Evolutionary conservation across 2,113 vertebrate species (phyloP).

Genomic region (Furnarius figulus): DNA sequence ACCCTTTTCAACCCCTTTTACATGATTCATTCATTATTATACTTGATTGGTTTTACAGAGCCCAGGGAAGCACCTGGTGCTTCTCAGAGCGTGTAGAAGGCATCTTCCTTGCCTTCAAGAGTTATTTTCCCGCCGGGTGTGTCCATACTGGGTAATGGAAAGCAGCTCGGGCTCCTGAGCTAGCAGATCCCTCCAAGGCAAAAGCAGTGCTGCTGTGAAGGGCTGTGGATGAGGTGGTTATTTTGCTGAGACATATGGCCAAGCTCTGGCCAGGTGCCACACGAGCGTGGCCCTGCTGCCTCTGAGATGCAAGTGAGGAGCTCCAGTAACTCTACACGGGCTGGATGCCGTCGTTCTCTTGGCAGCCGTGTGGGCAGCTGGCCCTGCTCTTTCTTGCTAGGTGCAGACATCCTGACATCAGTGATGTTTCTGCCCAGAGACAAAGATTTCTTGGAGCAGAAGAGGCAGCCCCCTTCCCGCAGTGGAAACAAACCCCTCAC

Average conservation of each 20-base stretch:
- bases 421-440: not conserved
- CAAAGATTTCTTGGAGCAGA: not conserved
- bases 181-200: not conserved
- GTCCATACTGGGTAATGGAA: not conserved
- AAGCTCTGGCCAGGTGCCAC: not conserved
- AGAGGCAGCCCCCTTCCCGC: not conserved
- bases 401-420: not conserved
- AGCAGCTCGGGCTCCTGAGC: not conserved
- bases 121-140: not conserved
- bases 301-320: not conserved
- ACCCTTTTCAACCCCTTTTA: not conserved
- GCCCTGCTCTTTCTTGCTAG: not conserved
- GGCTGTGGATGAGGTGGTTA: not conserved
- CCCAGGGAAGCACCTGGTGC: not conserved
- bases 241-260: not conserved
- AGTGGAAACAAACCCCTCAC: not conserved
- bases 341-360: fast-evolving
- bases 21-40: not conserved
- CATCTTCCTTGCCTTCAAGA: not conserved
- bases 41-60: not conserved
- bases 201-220: not conserved
- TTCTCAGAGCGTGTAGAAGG: not conserved
- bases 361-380: not conserved
- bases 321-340: not conserved
- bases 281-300: fast-evolving